Conservation (phyloP, 2,888 invertebrate genomes). For the Athrips mouffetella region DNA sequence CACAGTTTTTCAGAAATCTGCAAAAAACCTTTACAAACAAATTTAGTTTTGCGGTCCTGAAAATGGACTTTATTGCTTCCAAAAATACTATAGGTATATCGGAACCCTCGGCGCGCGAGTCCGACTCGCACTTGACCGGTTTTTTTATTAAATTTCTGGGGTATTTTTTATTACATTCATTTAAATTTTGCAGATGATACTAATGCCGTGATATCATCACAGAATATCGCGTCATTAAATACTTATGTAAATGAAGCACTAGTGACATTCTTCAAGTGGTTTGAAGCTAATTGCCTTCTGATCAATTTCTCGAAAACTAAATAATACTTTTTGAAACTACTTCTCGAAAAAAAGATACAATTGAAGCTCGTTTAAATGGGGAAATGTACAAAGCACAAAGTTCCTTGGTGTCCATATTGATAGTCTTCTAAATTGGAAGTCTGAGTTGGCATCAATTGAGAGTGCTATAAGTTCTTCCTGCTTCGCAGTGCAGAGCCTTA, state of each 20-base stretch:
- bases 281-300: background rate
- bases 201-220: constrained; percentile 6
- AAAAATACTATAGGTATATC: too few relatives aligned
- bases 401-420: background rate
- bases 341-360: background rate
- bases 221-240: background rate
- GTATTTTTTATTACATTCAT: background rate
- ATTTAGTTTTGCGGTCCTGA: too few relatives aligned
- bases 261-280: too few relatives aligned
- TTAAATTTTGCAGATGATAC: constrained; percentile 9
- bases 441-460: background rate
- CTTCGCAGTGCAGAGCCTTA: constrained; percentile 16
- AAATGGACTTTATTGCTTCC: too few relatives aligned
- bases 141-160: too few relatives aligned
- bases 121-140: too few relatives aligned
- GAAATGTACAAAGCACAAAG: background rate
- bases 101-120: too few relatives aligned
- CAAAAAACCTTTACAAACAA: too few relatives aligned
- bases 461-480: constrained; percentile 11
- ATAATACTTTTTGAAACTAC: background rate
- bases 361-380: background rate
- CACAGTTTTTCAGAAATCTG: too few relatives aligned
- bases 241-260: background rate
- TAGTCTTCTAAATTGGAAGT: background rate
- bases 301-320: background rate